A percentile compares a stretch with the other conserved stretches of the same genome.
Evolutionary conservation across 2,888 invertebrate species (phyloP).

Genomic region (Chrysolina haemoptera): DNA sequence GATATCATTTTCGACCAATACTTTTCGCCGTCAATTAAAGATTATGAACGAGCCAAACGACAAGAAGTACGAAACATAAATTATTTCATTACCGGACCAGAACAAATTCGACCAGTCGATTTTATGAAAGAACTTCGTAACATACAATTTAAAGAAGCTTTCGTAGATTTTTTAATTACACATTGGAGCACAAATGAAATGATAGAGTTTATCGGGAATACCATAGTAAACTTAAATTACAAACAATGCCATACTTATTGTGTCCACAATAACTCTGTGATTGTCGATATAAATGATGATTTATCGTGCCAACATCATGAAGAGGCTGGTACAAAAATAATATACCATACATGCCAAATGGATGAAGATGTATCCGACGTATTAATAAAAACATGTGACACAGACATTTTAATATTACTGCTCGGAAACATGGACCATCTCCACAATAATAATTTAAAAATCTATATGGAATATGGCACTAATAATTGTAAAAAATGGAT

Average conservation of each 20-base stretch:
- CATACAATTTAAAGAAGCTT: constrained; percentile 8
- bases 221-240: constrained; percentile 25
- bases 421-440: constrained; percentile 32
- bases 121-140: background rate
- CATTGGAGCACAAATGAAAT: constrained; percentile 31
- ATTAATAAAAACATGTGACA: constrained; percentile 29
- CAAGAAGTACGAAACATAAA: constrained; percentile 29
- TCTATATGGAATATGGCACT: constrained; percentile 30
- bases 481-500: constrained; percentile 23
- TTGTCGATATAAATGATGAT: constrained; percentile 25
- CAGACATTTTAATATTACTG: constrained; percentile 33
- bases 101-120: background rate
- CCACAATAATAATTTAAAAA: constrained; percentile 30
- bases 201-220: constrained; percentile 16
- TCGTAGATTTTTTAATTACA: constrained; percentile 32
- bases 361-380: constrained; percentile 29
- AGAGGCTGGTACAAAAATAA: constrained; percentile 27
- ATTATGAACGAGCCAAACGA: constrained; percentile 35
- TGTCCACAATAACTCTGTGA: constrained; percentile 24
- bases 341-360: constrained; percentile 34
- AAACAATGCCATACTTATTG: constrained; percentile 29
- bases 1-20: constrained; percentile 38
- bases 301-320: constrained; percentile 31
- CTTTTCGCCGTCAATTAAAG: constrained; percentile 37
- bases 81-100: constrained; percentile 39